A percentile compares a stretch with the other conserved stretches of the same genome.
Evolutionary conservation across 1,140 invertebrate species (phyloP).

Genomic region (Artemia franciscana): DNA sequence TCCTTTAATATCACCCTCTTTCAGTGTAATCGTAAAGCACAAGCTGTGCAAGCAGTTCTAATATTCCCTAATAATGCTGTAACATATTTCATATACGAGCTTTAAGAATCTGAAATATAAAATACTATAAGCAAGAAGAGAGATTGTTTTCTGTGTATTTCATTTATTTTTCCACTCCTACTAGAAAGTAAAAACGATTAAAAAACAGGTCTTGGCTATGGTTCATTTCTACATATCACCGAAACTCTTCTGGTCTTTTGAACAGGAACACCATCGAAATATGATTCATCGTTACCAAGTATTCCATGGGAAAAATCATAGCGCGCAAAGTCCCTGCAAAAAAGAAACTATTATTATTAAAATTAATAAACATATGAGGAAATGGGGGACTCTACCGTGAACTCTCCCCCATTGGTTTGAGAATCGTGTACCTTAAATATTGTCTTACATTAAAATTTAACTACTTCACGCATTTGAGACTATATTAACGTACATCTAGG

Average conservation of each 20-base stretch:
- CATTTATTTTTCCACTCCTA: too few species aligned
- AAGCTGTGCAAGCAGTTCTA: too few species aligned
- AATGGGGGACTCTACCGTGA: too few species aligned
- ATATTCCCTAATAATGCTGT: too few species aligned
- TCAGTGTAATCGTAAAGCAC: too few species aligned
- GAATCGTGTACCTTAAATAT: background rate
- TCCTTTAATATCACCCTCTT: too few species aligned
- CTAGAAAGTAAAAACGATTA: too few species aligned
- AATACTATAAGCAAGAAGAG: too few species aligned
- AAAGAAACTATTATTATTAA: slow-evolving; percentile 3
- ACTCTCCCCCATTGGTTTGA: background rate
- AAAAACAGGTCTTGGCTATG: too few species aligned
- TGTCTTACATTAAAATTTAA: background rate
- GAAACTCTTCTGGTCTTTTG: slow-evolving; percentile 24
- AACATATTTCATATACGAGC: too few species aligned
- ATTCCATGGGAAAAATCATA: slow-evolving; percentile 30
- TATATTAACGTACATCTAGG: background rate
- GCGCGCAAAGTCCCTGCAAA: slow-evolving; percentile 22
- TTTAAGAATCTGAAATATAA: too few species aligned
- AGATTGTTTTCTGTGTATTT: too few species aligned
- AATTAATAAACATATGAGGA: background rate
- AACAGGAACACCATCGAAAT: slow-evolving; percentile 20
- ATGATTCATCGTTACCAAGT: slow-evolving; percentile 20
- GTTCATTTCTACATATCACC: slow-evolving; percentile 27
- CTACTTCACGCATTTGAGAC: background rate